Percentiles rank a stretch among this genome's conserved stretches.
phyloP scores from a whole-genome alignment of 2,888 invertebrate species.

The Molorchus minor region DNA sequence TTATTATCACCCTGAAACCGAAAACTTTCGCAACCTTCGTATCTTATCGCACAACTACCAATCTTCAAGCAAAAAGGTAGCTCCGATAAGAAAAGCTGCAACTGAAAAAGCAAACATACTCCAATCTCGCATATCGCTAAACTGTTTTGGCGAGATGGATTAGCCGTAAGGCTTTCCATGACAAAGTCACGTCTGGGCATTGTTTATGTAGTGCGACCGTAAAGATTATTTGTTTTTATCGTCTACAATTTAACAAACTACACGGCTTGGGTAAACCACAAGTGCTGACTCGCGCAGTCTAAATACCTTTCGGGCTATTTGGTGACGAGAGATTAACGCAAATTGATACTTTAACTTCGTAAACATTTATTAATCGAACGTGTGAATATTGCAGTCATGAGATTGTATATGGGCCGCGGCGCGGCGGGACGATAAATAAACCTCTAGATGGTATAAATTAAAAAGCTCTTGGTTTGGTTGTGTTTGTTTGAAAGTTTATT shows the following conservation, averaged over 20 bases:
- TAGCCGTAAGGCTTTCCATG: slow-evolving; percentile 35
- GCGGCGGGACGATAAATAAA: too few relatives aligned
- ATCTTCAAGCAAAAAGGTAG: slow-evolving; percentile 3
- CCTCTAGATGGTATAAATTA: too few relatives aligned
- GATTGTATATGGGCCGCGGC: too few relatives aligned
- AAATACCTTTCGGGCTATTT: slow-evolving; percentile 15
- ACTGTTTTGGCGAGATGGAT: slow-evolving; percentile 44
- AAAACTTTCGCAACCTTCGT: too few relatives aligned
- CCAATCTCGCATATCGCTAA: slow-evolving; percentile 30
- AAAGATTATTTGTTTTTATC: slow-evolving; percentile 36
- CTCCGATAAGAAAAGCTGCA: slow-evolving; percentile 18
- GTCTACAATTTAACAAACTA: slow-evolving; percentile 36
- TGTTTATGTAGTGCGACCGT: slow-evolving; percentile 29
- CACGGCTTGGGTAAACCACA: slow-evolving; percentile 19
- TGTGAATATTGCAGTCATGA: slow-evolving; percentile 36
- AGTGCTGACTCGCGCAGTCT: slow-evolving; percentile 20
- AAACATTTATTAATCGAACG: slow-evolving; percentile 40
- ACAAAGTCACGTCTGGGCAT: slow-evolving; percentile 41
- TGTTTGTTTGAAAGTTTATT: too few relatives aligned
- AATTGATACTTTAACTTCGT: slow-evolving; percentile 36
- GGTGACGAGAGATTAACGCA: slow-evolving; percentile 33
- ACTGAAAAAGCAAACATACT: slow-evolving; percentile 25
- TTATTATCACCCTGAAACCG: too few relatives aligned
- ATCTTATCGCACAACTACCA: too few relatives aligned
- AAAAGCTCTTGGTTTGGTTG: too few relatives aligned